A percentile compares a stretch with the other conserved stretches of the same genome.
Conservation (phyloP, 2,888 invertebrate species). For the Carabus problematicus region DNA sequence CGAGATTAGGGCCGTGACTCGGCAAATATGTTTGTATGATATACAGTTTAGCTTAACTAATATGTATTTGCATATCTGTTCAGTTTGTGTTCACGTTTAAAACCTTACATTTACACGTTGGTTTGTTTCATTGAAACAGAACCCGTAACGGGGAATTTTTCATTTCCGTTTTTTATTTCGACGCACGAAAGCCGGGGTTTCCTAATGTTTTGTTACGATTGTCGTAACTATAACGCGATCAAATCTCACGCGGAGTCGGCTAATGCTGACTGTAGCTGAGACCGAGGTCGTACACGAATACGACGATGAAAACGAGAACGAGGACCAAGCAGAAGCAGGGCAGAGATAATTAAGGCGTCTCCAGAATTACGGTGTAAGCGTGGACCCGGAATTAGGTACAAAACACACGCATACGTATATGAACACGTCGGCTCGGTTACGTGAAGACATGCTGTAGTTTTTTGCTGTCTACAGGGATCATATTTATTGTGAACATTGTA, state of each 20-base stretch:
- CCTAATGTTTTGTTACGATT: conserved; percentile 11
- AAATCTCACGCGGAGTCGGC: conserved; percentile 31
- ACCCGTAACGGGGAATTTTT: conserved; percentile 15
- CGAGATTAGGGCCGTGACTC: conserved; percentile 29
- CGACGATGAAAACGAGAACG: conserved; percentile 3
- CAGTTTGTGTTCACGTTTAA: conserved; percentile 26
- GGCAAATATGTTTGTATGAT: conserved; percentile 37
- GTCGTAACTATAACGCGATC: conserved; percentile 39
- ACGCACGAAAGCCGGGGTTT: not conserved
- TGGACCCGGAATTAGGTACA: conserved; percentile 35
- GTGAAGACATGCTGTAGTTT: conserved; percentile 25
- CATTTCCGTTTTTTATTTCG: conserved; percentile 34
- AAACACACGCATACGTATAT: conserved; percentile 35
- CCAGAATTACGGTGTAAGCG: conserved; percentile 35
- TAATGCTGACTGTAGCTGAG: not conserved
- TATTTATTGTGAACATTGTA: conserved; percentile 31
- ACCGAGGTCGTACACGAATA: not conserved
- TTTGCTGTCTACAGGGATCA: conserved; percentile 11
- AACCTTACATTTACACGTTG: not conserved
- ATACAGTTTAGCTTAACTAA: conserved; percentile 27
- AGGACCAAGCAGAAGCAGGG: not conserved
- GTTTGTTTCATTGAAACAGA: conserved; percentile 27
- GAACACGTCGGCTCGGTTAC: conserved; percentile 21
- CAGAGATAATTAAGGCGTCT: conserved; percentile 38
- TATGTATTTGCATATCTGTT: conserved; percentile 6